These are phyloP conservation scores for Odiellus spinosus DNA, from an alignment of 2,888 invertebrate species.

Conservation along the genomic window DNA sequence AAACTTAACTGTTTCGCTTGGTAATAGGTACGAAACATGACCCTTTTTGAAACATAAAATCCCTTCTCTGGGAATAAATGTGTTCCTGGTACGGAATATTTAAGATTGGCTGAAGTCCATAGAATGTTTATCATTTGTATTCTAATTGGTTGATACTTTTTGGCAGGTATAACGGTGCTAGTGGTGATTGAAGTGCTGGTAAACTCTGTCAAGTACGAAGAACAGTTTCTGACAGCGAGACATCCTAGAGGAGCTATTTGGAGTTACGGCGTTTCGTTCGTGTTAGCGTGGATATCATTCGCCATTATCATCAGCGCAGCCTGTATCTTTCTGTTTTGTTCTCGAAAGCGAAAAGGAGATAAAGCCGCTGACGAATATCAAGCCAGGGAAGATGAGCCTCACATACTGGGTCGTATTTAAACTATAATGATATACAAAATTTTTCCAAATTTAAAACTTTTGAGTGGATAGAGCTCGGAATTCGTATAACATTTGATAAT, in stretches of 20 bases:
- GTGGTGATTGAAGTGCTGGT: constrained; percentile 67
- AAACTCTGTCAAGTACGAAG: constrained; percentile 53
- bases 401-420: constrained; percentile 43
- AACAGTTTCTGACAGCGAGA: constrained; percentile 43
- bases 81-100: too few species aligned
- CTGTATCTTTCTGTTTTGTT: constrained; percentile 57
- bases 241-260: constrained; percentile 50
- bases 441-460: too few species aligned
- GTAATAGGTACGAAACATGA: too few species aligned
- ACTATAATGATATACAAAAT: too few species aligned
- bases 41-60: too few species aligned
- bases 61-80: too few species aligned
- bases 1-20: too few species aligned
- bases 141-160: too few species aligned
- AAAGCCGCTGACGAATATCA: constrained; percentile 65
- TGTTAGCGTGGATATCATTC: constrained; percentile 54
- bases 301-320: constrained; percentile 49
- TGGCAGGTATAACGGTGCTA: constrained; percentile 54
- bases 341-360: constrained; percentile 66
- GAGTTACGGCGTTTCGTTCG: constrained; percentile 43
- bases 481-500: too few species aligned
- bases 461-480: too few species aligned
- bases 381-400: constrained; percentile 69
- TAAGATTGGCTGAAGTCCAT: too few species aligned
- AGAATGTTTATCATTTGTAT: too few species aligned